Conservation (phyloP, 2,113 vertebrate genomes). For the Pontoporia blainvillei region DNA sequence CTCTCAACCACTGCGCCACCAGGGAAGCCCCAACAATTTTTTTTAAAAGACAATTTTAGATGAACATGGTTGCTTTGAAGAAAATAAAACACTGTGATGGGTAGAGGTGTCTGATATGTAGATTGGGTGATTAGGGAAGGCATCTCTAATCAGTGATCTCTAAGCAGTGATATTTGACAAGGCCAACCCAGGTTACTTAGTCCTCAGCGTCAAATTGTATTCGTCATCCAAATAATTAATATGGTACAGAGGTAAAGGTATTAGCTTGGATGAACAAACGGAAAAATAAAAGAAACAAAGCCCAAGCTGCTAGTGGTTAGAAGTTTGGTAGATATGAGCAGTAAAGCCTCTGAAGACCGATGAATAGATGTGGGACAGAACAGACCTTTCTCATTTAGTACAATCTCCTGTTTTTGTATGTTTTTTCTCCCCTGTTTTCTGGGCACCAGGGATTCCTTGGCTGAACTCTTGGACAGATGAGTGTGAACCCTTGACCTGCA, state of each 20-base stretch:
- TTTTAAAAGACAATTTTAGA: background rate
- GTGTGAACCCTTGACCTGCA: background rate
- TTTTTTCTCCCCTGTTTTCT: background rate
- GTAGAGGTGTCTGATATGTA: background rate
- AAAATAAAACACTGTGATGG: background rate
- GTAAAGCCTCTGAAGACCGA: background rate
- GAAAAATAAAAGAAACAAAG: background rate
- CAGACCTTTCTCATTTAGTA: background rate
- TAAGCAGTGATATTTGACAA: background rate
- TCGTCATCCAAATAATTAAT: background rate
- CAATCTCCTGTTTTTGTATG: background rate
- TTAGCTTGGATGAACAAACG: background rate
- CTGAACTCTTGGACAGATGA: background rate
- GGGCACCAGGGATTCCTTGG: background rate
- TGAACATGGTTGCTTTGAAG: background rate
- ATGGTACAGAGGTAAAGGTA: background rate
- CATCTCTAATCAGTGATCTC: background rate
- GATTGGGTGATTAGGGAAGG: background rate
- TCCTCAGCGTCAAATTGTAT: background rate
- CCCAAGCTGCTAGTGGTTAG: background rate
- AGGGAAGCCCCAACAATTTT: no score
- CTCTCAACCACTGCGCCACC: no score
- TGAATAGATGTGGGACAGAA: background rate
- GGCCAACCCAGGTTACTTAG: background rate
- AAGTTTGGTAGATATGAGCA: background rate